phyloP scores from a whole-genome alignment of 2,113 vertebrate genomes.

The Pelobates fuscus region DNA sequence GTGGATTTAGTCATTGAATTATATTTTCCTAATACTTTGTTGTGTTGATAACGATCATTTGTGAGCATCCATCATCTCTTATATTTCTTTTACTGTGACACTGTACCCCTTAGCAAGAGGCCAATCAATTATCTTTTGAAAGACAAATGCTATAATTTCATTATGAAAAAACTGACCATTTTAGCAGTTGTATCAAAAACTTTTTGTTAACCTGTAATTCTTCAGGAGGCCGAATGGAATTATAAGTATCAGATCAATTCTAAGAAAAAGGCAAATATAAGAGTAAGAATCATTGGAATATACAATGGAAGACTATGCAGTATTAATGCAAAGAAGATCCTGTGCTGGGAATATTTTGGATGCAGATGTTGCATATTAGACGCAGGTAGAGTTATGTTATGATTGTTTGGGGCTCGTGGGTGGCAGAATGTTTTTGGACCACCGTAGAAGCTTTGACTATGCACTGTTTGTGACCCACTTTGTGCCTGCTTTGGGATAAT shows the following conservation, averaged over 20 bases:
- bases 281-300: background rate
- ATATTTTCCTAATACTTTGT: background rate
- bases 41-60: background rate
- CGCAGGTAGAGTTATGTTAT: background rate
- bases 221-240: background rate
- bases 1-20: background rate
- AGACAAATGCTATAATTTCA: slow-evolving; percentile 27
- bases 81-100: slow-evolving; percentile 1
- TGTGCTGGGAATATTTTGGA: too few species aligned
- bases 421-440: slow-evolving; percentile 35
- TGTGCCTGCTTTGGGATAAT: slow-evolving; percentile 39
- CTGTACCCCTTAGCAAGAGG: background rate
- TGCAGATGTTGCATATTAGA: too few species aligned
- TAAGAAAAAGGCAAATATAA: background rate
- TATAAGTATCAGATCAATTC: slow-evolving; percentile 9
- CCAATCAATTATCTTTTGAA: slow-evolving; percentile 18
- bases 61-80: background rate
- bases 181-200: background rate
- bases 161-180: slow-evolving; percentile 15
- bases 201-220: slow-evolving; percentile 31
- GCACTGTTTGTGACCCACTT: slow-evolving; percentile 42
- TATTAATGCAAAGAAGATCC: too few species aligned
- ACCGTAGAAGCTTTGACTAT: slow-evolving; percentile 27
- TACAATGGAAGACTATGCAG: too few species aligned
- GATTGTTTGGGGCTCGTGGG: slow-evolving; percentile 11